Evolutionary conservation across 2,797 vertebrate genomes (phyloP).

Genomic region (Cirrhinus molitorella): DNA sequence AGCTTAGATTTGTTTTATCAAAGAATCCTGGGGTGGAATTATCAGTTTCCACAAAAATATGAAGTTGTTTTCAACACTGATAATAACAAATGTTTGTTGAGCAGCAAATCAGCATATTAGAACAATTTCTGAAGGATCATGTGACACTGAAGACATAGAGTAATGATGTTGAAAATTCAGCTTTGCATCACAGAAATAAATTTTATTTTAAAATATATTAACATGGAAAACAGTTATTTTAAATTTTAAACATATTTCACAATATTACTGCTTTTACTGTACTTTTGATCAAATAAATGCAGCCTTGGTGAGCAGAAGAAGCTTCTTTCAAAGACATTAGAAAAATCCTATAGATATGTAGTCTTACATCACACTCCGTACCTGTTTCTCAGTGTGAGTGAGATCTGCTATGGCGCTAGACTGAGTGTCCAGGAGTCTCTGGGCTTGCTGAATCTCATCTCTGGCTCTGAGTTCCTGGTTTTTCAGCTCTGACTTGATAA

Average conservation of each 20-base stretch:
- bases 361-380: conserved; percentile 57
- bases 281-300: neutral
- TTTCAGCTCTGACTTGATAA: conserved; percentile 81
- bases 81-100: neutral
- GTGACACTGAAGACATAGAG: neutral
- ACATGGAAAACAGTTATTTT: neutral
- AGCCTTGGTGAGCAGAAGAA: neutral
- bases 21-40: neutral
- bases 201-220: neutral
- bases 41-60: neutral
- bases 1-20: neutral
- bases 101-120: neutral
- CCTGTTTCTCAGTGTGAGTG: conserved; percentile 85
- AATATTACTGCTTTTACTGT: neutral
- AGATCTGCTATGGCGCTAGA: conserved; percentile 80
- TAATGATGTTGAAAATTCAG: neutral
- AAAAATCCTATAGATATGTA: neutral
- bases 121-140: neutral
- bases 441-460: conserved; percentile 78
- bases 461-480: conserved; percentile 72
- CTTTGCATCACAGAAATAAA: neutral
- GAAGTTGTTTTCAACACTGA: neutral
- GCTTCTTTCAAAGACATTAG: neutral
- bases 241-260: neutral
- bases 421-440: conserved; percentile 72